Percentiles rank a stretch among this genome's conserved stretches.
phyloP scores from a whole-genome alignment of 2,113 vertebrate genomes.

The Gallinago jamesoni region DNA sequence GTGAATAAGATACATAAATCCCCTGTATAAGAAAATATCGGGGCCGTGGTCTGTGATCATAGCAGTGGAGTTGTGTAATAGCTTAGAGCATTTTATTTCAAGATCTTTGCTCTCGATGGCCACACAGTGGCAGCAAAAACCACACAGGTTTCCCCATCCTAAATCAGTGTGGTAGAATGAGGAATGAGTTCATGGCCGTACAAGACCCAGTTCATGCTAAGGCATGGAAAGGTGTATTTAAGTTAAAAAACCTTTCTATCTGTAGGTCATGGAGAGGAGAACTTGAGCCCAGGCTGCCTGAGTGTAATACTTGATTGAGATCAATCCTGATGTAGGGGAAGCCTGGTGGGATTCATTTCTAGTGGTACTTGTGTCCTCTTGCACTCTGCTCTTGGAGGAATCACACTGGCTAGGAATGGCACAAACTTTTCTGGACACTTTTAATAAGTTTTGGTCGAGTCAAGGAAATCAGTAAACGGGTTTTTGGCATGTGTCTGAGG shows the following conservation, averaged over 20 bases:
- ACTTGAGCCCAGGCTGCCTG: fast-evolving
- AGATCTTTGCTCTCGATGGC: background rate
- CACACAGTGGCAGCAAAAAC: slow-evolving; percentile 52
- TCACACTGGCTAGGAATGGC: background rate
- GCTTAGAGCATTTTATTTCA: background rate
- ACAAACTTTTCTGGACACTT: background rate
- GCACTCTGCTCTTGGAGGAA: background rate
- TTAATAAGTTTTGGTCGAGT: background rate
- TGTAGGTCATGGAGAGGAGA: background rate
- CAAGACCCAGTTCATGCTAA: background rate
- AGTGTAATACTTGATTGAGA: background rate
- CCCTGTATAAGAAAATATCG: background rate
- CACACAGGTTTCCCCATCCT: background rate
- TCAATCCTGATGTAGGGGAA: background rate
- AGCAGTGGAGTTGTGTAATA: background rate
- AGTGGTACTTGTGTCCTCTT: fast-evolving
- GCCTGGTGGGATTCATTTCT: background rate
- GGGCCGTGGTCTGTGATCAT: too few relatives aligned
- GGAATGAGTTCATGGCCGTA: fast-evolving
- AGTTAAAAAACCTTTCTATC: background rate
- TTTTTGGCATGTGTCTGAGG: background rate
- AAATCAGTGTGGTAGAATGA: fast-evolving
- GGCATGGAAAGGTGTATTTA: background rate
- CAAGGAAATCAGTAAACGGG: background rate
- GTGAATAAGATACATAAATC: background rate